phyloP scores from a whole-genome alignment of 2,113 vertebrate genomes.

The Alligator mississippiensis region DNA sequence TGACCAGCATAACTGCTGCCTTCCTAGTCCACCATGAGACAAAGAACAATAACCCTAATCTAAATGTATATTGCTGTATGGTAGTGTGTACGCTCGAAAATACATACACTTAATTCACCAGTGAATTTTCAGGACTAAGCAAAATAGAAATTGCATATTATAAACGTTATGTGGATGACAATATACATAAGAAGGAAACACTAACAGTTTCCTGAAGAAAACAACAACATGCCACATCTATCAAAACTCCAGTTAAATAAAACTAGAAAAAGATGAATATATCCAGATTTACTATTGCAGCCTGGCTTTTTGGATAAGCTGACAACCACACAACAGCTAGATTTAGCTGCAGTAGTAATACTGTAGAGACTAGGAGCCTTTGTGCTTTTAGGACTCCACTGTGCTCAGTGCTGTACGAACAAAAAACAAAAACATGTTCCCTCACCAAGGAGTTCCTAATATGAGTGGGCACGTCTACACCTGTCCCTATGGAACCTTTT shows the following conservation, averaged over 20 bases:
- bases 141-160: neutral
- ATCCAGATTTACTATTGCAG: neutral
- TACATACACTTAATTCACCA: neutral
- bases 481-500: too few relatives aligned
- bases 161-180: neutral
- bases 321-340: neutral
- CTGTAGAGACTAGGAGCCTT: neutral
- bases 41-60: neutral
- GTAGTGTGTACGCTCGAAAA: slow-evolving; percentile 26
- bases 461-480: too few relatives aligned
- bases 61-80: neutral
- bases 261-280: neutral
- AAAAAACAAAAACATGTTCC: neutral
- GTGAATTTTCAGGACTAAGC: neutral
- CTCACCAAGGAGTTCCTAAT: neutral
- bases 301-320: neutral
- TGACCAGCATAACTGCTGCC: neutral
- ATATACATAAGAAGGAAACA: neutral
- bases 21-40: neutral
- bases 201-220: too few relatives aligned
- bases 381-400: neutral
- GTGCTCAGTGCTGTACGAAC: neutral
- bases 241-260: neutral
- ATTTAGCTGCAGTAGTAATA: neutral
- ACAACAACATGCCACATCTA: neutral